Evolutionary conservation across 2,888 invertebrate genomes (phyloP).

Genomic region (Anoplius nigerrimus): DNA sequence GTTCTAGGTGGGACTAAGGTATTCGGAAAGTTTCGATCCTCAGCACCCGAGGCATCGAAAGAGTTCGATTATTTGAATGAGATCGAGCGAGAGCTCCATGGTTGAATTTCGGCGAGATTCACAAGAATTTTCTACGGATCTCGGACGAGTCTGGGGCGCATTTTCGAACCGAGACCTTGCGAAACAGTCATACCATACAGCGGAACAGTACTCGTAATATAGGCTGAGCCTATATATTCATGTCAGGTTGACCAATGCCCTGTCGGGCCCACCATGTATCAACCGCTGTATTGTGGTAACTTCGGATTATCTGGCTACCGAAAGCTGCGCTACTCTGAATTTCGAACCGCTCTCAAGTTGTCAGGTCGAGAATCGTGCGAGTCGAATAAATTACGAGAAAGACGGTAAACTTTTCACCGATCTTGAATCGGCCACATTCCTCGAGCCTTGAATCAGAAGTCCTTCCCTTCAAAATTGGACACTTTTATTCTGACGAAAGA

Average conservation of each 20-base stretch:
- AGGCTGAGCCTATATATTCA: conserved; percentile 61
- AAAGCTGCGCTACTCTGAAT: conserved; percentile 47
- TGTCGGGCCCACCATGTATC: conserved; percentile 63
- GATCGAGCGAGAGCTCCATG: not conserved
- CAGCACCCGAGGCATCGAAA: no score
- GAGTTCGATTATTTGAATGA: no score
- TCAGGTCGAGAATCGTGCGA: conserved; percentile 5
- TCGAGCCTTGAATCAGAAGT: conserved; percentile 11
- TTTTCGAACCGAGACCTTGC: not conserved
- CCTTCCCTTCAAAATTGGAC: not conserved
- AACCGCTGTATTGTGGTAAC: conserved; percentile 62
- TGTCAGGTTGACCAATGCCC: conserved; percentile 67
- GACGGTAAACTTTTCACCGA: no score
- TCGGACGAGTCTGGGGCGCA: not conserved
- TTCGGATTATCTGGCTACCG: conserved; percentile 62
- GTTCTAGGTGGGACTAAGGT: no score
- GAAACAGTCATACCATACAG: conserved; percentile 30
- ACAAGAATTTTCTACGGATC: not conserved
- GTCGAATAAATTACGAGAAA: no score
- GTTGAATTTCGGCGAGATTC: no score
- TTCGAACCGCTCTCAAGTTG: conserved; percentile 33
- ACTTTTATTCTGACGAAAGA: conserved; percentile 2
- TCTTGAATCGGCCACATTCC: no score
- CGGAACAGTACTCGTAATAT: conserved; percentile 51
- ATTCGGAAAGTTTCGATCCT: no score